Evolutionary conservation across 2,113 vertebrate genomes (phyloP).

Genomic region (Oceanites oceanicus): DNA sequence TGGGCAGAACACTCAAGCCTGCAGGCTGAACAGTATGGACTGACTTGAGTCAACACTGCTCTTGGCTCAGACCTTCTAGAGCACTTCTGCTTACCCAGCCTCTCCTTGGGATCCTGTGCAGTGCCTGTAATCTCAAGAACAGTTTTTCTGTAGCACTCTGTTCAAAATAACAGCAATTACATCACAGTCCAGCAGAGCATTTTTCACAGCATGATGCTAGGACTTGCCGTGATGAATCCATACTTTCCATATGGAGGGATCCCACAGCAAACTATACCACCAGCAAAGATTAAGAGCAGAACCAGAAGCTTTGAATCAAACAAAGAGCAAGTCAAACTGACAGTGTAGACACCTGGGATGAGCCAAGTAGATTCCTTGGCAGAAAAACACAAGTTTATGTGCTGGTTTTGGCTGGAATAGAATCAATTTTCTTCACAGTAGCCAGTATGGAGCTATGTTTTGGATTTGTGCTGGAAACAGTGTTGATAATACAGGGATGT

Average conservation of each 20-base stretch:
- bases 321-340: not conserved
- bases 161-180: not conserved
- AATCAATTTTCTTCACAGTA: too few relatives aligned
- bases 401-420: too few relatives aligned
- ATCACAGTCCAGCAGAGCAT: not conserved
- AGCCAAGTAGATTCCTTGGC: not conserved
- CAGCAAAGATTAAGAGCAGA: not conserved
- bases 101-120: not conserved
- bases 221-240: not conserved
- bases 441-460: too few relatives aligned
- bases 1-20: not conserved
- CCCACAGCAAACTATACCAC: not conserved
- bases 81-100: not conserved
- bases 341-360: not conserved
- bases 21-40: not conserved
- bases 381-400: not conserved
- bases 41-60: not conserved
- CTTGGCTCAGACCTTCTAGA: not conserved
- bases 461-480: too few relatives aligned
- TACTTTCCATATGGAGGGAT: not conserved
- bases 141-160: not conserved
- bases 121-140: not conserved
- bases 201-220: not conserved
- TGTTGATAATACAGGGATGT: too few relatives aligned
- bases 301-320: not conserved